Evolutionary conservation across 2,888 invertebrate species (phyloP).

Genomic region (Colletes collaris): DNA sequence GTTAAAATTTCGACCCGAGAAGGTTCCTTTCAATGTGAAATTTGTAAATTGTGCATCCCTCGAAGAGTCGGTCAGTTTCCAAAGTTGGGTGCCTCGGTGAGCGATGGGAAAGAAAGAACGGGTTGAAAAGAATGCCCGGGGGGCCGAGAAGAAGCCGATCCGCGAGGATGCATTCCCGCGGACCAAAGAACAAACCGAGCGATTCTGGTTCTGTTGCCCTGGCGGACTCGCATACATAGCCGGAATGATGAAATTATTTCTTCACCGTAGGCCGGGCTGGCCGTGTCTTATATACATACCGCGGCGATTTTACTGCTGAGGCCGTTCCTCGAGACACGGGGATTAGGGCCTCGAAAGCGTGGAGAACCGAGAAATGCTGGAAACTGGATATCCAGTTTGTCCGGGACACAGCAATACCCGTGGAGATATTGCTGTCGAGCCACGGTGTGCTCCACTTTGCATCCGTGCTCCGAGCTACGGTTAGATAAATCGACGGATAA

Average conservation of each 20-base stretch:
- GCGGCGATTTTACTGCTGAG: slow-evolving; percentile 57
- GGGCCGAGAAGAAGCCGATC: slow-evolving; percentile 5
- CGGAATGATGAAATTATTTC: slow-evolving; percentile 59
- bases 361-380: slow-evolving; percentile 72
- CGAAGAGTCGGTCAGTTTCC: not conserved
- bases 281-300: slow-evolving; percentile 31
- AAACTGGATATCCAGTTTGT: slow-evolving; percentile 73
- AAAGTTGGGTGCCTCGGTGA: not conserved
- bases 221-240: slow-evolving; percentile 13
- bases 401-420: slow-evolving; percentile 67
- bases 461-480: slow-evolving; percentile 47
- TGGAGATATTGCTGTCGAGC: slow-evolving; percentile 64
- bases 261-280: slow-evolving; percentile 28
- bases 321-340: slow-evolving; percentile 45
- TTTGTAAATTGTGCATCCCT: not conserved
- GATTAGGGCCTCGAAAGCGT: slow-evolving; percentile 70
- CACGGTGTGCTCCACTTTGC: slow-evolving; percentile 65
- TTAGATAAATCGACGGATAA: slow-evolving; percentile 67
- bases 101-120: not conserved
- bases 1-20: no score
- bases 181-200: slow-evolving; percentile 1
- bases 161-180: slow-evolving; percentile 19
- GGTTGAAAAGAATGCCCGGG: slow-evolving; percentile 13
- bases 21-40: no score
- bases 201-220: slow-evolving; percentile 29